These are phyloP conservation scores for Pycnonotus jocosus DNA, from an alignment of 2,113 vertebrate species.

Conservation along the genomic window DNA sequence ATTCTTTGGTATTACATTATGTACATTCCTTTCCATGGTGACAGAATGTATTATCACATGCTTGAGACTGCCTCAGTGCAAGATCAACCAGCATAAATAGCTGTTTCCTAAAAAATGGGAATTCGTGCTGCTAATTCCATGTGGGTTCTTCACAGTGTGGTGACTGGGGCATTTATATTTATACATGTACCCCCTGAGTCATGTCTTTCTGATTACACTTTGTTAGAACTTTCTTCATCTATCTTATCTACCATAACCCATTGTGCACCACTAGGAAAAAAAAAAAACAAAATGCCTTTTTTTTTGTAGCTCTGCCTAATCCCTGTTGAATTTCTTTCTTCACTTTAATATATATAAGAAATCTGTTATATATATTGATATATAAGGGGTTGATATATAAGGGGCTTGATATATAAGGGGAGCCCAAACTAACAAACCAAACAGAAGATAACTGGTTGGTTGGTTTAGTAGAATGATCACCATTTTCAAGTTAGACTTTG, in stretches of 20 bases:
- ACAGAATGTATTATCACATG: background rate
- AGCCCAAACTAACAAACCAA: background rate
- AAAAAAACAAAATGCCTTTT: background rate
- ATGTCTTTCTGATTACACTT: background rate
- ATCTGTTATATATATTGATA: background rate
- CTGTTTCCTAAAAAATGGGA: background rate
- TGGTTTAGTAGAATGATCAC: background rate
- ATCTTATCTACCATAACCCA: background rate
- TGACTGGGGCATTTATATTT: background rate
- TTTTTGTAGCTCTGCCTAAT: background rate
- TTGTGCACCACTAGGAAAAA: background rate
- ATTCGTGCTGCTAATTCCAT: background rate
- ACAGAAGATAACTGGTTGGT: background rate
- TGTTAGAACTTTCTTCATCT: background rate
- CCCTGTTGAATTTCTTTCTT: background rate
- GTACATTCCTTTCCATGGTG: background rate
- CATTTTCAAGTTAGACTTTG: background rate
- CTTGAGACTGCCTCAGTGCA: background rate
- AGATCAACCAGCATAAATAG: background rate
- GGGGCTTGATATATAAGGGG: background rate
- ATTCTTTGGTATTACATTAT: background rate
- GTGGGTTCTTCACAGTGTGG: background rate
- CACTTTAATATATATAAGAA: background rate
- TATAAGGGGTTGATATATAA: no score
- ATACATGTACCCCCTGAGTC: background rate